Conservation (phyloP, 2,797 vertebrate species). For the Takifugu rubripes region DNA sequence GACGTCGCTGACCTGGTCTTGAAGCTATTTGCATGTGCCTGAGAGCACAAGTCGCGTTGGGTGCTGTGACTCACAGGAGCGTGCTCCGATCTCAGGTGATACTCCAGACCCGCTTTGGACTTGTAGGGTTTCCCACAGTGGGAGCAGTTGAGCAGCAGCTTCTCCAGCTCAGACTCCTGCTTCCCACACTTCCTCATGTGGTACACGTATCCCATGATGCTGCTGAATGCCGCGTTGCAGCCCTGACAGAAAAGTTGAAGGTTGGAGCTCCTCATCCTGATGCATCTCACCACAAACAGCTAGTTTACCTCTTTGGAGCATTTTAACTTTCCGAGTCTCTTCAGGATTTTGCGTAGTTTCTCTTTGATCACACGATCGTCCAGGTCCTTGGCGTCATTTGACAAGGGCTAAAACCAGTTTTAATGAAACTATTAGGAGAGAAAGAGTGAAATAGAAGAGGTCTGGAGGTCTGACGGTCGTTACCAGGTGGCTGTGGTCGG, state of each 20-base stretch:
- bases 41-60: too few species aligned
- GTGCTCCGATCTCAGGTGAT: constrained; percentile 90
- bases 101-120: constrained; percentile 90
- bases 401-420: constrained; percentile 70
- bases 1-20: too few species aligned
- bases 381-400: constrained; percentile 78
- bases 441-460: not conserved
- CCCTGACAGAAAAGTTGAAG: constrained; percentile 66
- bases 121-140: constrained; percentile 90
- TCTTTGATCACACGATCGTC: constrained; percentile 84
- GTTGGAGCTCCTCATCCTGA: not conserved
- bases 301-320: constrained; percentile 83
- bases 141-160: constrained; percentile 85
- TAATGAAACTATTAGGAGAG: not conserved
- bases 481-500: constrained; percentile 92
- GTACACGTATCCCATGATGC: constrained; percentile 93
- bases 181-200: constrained; percentile 93
- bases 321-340: constrained; percentile 88
- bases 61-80: constrained; percentile 77
- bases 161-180: constrained; percentile 87
- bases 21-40: too few species aligned
- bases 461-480: constrained; percentile 2
- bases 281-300: not conserved
- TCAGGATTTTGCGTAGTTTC: constrained; percentile 87
- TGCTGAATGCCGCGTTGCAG: constrained; percentile 89